phyloP scores from a whole-genome alignment of 23 tunicate species.

The Botrylloides violaceus region DNA sequence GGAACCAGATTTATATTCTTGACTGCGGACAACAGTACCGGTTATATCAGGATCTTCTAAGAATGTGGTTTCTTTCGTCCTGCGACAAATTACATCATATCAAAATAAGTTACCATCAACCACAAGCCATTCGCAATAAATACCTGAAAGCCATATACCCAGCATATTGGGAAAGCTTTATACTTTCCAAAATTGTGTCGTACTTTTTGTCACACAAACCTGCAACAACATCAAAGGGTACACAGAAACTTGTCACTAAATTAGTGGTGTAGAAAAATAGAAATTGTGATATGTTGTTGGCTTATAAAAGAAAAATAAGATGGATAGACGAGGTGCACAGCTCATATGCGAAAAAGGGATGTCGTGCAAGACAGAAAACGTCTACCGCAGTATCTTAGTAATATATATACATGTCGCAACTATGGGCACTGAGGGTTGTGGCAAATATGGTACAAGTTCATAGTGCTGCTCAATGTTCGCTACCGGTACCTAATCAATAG shows the following conservation, averaged over 20 bases:
- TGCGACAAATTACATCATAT: neutral
- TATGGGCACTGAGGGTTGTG: too few relatives aligned
- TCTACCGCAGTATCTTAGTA: neutral
- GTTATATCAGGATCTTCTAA: conserved; percentile 17
- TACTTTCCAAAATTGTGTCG: conserved; percentile 29
- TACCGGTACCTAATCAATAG: too few relatives aligned
- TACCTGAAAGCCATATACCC: conserved; percentile 46
- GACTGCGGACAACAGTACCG: neutral
- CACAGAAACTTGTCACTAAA: neutral
- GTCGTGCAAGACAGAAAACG: neutral
- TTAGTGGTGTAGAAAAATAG: neutral
- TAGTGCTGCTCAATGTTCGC: too few relatives aligned
- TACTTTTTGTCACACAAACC: conserved; percentile 58
- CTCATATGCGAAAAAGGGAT: too few relatives aligned
- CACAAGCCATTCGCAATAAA: neutral
- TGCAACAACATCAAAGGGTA: neutral
- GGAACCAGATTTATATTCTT: neutral
- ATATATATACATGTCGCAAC: too few relatives aligned
- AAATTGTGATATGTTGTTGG: too few relatives aligned
- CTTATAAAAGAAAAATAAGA: too few relatives aligned
- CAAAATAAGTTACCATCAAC: neutral
- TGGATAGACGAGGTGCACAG: too few relatives aligned
- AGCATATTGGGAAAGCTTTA: conserved; percentile 18
- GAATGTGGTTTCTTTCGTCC: conserved; percentile 5
- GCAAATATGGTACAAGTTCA: too few relatives aligned